These are phyloP conservation scores for Acronicta leporina DNA, from an alignment of 2,888 invertebrate genomes.

Conservation along the genomic window DNA sequence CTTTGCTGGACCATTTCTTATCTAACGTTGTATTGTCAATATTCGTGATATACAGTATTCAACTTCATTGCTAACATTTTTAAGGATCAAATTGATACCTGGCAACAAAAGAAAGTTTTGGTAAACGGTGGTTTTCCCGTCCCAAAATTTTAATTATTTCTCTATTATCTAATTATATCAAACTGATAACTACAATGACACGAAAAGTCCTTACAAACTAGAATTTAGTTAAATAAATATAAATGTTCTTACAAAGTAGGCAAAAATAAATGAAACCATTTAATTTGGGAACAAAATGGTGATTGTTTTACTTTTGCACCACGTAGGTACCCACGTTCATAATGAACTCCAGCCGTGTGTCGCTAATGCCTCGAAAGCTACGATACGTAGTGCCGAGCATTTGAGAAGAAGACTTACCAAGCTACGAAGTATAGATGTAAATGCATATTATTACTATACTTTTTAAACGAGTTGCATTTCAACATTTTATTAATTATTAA, in stretches of 20 bases:
- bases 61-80: too few species aligned
- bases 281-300: conserved; percentile 13
- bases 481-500: too few species aligned
- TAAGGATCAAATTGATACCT: too few species aligned
- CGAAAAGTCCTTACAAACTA: too few species aligned
- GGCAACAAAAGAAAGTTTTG: not conserved
- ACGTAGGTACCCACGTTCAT: conserved; percentile 29
- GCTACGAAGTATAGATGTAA: not conserved
- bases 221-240: too few species aligned
- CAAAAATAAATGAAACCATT: conserved; percentile 29
- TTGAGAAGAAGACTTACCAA: conserved; percentile 28
- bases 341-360: conserved; percentile 49
- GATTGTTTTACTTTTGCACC: conserved; percentile 41
- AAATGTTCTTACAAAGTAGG: conserved; percentile 8
- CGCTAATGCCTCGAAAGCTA: conserved; percentile 53
- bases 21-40: not conserved
- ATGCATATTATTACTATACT: too few species aligned
- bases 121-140: not conserved
- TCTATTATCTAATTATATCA: too few species aligned
- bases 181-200: too few species aligned
- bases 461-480: not conserved
- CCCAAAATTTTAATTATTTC: too few species aligned
- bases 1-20: not conserved
- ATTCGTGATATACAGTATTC: not conserved
- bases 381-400: conserved; percentile 38